Evolutionary conservation across 2,113 vertebrate species (phyloP), one percentile per base, ranked within the genome.

Genomic region (Rhinolophus ferrumequinum): DNA sequence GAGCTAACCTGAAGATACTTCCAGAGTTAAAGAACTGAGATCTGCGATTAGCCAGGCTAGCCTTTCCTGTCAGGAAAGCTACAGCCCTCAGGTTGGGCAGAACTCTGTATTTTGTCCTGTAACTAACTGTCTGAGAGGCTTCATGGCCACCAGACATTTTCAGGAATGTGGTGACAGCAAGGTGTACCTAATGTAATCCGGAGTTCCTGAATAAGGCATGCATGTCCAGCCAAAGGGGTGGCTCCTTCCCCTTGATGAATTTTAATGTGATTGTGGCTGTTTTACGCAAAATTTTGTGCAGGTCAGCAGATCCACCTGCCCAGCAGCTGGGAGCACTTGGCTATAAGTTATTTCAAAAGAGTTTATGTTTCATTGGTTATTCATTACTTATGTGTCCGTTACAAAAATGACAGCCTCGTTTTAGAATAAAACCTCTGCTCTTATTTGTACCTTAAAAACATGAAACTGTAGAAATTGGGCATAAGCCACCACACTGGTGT

Each of bases 351-450:
- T 87, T 62, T 8, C 54, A 77, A 67, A 84, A 33, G 58, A 64
- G 86, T 58, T 85, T 72, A 81, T 94, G n/a, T 81, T 94, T 93
- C 54, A 82, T 75, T 91, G 62, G 8, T 90, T 73, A 72, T 28
- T 84, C 56, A 88, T 73, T 88, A 82, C 33, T 90, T 94, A 60
- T 15, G 3, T 83, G 58, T 88, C 82, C 67, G 69, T 84, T 84
- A 88, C 15, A 92, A 75, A 95, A 96, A 67, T 30, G 21, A 28
- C 56, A 83, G 58, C 28, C 50, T 93, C n/a, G 30, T 91, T 66
- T 93, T 88, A 64, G 54, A 60, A 56, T 3, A 70, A 58, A 87
- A 76, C 21, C 19, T 66, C 26, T 85, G 56, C 38, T 62, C 50
- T 75, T 96, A 81, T 44, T 85, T 82, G 44, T 62, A 72, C 35